These are phyloP conservation scores for Notechis scutatus DNA, from an alignment of 2,113 vertebrate species.

Conservation along the genomic window DNA sequence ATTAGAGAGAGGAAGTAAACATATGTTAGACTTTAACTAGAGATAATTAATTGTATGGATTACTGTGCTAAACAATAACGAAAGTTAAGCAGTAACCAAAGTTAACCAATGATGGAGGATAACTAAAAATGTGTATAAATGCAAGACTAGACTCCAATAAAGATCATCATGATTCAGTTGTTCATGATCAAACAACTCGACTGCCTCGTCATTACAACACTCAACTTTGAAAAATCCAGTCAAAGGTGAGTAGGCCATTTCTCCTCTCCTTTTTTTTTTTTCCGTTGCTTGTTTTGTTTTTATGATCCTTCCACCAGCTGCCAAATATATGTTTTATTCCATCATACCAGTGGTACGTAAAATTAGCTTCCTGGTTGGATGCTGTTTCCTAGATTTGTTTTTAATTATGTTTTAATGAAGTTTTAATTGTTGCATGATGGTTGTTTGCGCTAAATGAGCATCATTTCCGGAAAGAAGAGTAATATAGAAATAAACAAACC, in stretches of 20 bases:
- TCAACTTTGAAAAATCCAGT: neutral
- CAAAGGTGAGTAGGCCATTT: neutral
- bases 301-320: neutral
- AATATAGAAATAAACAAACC: neutral
- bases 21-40: too few species aligned
- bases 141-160: too few species aligned
- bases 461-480: neutral
- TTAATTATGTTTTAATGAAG: neutral
- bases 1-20: too few species aligned
- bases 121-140: too few species aligned
- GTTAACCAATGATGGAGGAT: too few species aligned
- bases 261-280: neutral
- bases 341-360: neutral
- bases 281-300: neutral
- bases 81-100: too few species aligned
- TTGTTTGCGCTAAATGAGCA: neutral
- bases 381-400: neutral
- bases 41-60: too few species aligned
- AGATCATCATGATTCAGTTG: too few species aligned
- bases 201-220: too few species aligned
- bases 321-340: neutral
- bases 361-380: neutral
- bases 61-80: too few species aligned
- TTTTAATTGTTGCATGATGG: neutral
- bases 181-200: too few species aligned